Evolutionary conservation across 2,113 vertebrate species (phyloP), one percentile per base, ranked within the genome.

Genomic region (Pygoscelis adeliae): DNA sequence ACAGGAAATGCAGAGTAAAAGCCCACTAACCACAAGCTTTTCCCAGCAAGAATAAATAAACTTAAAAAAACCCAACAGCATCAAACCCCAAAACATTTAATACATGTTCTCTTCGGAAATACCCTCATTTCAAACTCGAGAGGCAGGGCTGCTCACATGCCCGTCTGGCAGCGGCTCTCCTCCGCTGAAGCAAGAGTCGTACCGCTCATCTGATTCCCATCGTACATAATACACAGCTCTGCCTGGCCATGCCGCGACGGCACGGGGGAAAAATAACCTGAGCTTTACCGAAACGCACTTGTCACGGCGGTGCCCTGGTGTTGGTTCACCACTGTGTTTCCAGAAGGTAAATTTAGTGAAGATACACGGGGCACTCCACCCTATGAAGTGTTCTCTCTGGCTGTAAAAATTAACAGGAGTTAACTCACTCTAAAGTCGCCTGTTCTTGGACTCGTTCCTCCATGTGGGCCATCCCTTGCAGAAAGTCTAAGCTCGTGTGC

Each of bases 1-100:
- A 93, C 83, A 96, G 96, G 95, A 98, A 98, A 81, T 74, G 87
- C n/a, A 94, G 76, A 90, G 78, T 83, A 94, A 95, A 93, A 97
- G 90, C 59, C 92, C 59, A 74, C 69, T 96, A 97, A 97, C 95
- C 95, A 91, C 96, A 97, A 69, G 36, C 10, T 91, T 97, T 96
- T 69, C 40, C 49, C 82, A 76, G 26, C 16, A 94, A 90, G 71
- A 91, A 78, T 26, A 82, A 73, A 84, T 38, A 69, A 13, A 16
- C 7, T 52, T 1, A 40, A 59, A 56, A 52, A 34, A 53, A 6
- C 3, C 32, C 18, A 56, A 91, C 52, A 74, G 7, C 46, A 71
- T 40, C 34, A 69, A 80, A 10, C 40, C 27, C 46, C 18, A 5
- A 72, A 85, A 62, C 70, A 65, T 66, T 79, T 76, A 58, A 96